phyloP scores from a whole-genome alignment of 1,140 invertebrate species.

The Apis laboriosa region DNA sequence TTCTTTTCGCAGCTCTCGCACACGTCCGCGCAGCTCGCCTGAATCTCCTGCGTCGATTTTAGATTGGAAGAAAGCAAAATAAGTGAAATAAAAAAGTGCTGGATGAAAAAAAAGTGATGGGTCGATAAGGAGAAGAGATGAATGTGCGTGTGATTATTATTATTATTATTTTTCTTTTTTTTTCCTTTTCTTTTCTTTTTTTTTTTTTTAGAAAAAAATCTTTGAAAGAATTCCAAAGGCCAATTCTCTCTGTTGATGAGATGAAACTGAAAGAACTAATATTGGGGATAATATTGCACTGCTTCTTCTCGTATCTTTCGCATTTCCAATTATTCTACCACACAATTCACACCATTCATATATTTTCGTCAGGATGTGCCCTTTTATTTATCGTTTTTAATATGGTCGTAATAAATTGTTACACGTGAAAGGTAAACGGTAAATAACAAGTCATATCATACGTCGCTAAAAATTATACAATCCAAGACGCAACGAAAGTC shows the following conservation, averaged over 20 bases:
- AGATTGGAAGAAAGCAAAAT: constrained; percentile 54
- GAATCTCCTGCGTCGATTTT: constrained; percentile 77
- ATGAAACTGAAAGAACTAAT: background rate
- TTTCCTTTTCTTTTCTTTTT: no score
- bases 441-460: constrained; percentile 63
- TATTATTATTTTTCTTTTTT: no score
- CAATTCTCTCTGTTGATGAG: background rate
- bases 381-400: constrained; percentile 68
- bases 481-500: constrained; percentile 52
- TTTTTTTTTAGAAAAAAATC: background rate
- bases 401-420: constrained; percentile 67
- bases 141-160: background rate
- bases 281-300: background rate
- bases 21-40: constrained; percentile 83
- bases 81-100: constrained; percentile 21
- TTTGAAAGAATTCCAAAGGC: background rate
- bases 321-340: background rate
- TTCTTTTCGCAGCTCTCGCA: constrained; percentile 88
- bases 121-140: constrained; percentile 33
- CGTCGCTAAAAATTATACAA: constrained; percentile 59
- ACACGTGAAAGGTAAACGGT: constrained; percentile 62
- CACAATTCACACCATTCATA: background rate
- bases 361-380: constrained; percentile 49
- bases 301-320: background rate
- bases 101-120: constrained; percentile 26